A percentile compares a stretch with the other conserved stretches of the same genome.
Conservation (phyloP, 2,113 vertebrate genomes). For the Actenoides hombroni region DNA sequence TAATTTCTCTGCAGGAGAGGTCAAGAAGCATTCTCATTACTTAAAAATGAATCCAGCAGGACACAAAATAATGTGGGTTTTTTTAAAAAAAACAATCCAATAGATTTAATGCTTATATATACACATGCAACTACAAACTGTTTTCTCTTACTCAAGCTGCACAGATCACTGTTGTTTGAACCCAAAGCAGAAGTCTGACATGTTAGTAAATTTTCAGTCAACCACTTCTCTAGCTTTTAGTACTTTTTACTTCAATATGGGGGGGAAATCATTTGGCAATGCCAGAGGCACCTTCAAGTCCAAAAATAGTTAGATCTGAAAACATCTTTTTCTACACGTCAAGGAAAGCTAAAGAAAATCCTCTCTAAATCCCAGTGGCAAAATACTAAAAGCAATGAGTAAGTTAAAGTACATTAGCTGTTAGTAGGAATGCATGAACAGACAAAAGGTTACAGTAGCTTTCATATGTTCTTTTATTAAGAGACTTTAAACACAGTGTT, state of each 20-base stretch:
- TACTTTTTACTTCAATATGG: background rate
- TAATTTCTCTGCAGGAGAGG: background rate
- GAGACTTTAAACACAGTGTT: background rate
- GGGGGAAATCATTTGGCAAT: background rate
- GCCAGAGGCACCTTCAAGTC: background rate
- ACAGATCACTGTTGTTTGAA: background rate
- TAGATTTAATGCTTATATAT: background rate
- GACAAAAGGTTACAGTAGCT: background rate
- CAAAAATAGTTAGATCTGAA: constrained; percentile 5
- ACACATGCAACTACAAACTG: background rate
- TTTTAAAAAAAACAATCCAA: background rate
- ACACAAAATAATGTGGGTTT: background rate
- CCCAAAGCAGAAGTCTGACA: background rate
- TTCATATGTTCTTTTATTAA: background rate
- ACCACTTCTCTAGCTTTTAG: background rate
- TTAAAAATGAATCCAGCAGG: background rate
- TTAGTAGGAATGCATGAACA: background rate
- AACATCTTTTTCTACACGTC: background rate
- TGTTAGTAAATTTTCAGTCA: background rate
- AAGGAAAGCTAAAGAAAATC: background rate
- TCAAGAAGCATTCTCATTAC: background rate
- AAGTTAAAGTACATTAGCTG: background rate
- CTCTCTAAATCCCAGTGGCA: constrained; percentile 3
- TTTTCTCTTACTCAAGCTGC: background rate
- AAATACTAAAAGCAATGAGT: constrained; percentile 22